Conservation (phyloP, 2,113 vertebrate species). For the Oxyura jamaicensis region DNA sequence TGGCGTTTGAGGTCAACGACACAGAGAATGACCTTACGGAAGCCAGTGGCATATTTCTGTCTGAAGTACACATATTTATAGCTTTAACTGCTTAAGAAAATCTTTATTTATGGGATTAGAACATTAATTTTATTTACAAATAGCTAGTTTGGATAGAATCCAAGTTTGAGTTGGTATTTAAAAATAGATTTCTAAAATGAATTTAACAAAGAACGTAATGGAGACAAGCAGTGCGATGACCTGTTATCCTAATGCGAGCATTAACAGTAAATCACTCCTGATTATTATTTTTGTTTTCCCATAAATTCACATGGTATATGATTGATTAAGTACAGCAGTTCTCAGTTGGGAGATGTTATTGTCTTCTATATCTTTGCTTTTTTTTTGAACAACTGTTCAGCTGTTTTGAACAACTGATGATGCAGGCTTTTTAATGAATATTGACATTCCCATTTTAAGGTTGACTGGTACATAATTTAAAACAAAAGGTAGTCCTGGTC, state of each 20-base stretch:
- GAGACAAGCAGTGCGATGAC: not conserved
- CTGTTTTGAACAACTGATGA: not conserved
- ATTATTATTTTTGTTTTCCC: constrained; percentile 18
- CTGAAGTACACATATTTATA: not conserved
- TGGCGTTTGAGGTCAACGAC: not conserved
- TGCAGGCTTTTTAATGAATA: not conserved
- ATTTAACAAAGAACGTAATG: not conserved
- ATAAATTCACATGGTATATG: not conserved
- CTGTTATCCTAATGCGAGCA: not conserved
- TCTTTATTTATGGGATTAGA: not conserved
- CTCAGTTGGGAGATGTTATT: not conserved
- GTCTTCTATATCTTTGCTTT: not conserved
- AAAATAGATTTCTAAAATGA: not conserved
- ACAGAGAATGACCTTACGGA: not conserved
- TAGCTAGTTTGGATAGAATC: not conserved
- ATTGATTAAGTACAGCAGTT: not conserved
- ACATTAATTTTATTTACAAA: not conserved
- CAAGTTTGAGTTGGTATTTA: not conserved
- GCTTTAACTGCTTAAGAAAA: not conserved
- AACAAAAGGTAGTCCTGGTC: not conserved
- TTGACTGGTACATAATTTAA: not conserved
- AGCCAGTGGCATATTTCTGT: not conserved
- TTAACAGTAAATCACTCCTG: not conserved
- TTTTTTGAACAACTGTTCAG: not conserved
- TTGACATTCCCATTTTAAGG: not conserved